Conservation (phyloP, 2,113 vertebrate genomes). For the Azemiops feae region DNA sequence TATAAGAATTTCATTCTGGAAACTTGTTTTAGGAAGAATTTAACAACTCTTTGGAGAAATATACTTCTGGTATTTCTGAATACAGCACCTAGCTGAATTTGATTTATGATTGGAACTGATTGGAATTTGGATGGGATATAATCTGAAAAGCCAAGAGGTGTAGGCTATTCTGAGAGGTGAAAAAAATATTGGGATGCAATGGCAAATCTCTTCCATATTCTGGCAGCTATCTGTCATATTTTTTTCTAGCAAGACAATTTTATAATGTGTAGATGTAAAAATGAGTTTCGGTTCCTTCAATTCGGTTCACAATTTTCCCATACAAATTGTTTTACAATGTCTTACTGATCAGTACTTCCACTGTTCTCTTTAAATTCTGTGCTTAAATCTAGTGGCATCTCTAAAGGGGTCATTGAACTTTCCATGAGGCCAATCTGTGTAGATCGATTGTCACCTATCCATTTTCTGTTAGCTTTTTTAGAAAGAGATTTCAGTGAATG, state of each 20-base stretch:
- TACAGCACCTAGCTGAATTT: not conserved
- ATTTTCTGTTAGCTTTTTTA: not conserved
- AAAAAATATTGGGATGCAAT: not conserved
- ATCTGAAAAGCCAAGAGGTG: not conserved
- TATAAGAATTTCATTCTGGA: not conserved
- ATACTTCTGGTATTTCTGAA: not conserved
- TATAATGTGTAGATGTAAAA: not conserved
- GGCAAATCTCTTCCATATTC: not conserved
- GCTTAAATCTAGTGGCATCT: not conserved
- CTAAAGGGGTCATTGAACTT: not conserved
- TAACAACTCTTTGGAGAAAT: not conserved
- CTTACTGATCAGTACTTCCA: not conserved
- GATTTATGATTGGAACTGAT: not conserved
- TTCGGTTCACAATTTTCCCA: not conserved
- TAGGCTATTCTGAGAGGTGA: not conserved
- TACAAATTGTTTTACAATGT: not conserved
- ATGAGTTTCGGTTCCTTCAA: not conserved
- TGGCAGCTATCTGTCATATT: not conserved
- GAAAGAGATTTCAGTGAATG: not conserved
- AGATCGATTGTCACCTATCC: not conserved
- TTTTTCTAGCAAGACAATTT: not conserved
- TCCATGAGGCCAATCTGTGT: not conserved
- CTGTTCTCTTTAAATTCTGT: not conserved
- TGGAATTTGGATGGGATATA: not conserved
- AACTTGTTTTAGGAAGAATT: not conserved